Base-by-base conservation (phyloP, 2,888 invertebrate species). In the Euclidia mi region DNA sequence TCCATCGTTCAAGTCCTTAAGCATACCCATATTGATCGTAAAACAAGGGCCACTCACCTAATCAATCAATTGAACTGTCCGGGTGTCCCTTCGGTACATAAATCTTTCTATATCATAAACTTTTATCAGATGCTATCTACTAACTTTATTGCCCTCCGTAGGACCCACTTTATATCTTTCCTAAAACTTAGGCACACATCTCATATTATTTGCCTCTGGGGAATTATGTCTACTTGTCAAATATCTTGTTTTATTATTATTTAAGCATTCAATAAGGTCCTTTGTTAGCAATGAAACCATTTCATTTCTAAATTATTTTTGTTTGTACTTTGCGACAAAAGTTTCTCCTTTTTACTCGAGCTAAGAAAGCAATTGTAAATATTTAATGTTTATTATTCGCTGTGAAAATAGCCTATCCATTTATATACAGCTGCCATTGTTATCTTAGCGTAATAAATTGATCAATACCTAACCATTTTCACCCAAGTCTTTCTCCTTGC, bases 101-200 rank as follows among this genome's bases (percentile, higher is more conserved):
- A 73, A 73, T 76, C 73, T 73, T 62, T 55, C 40, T 28, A 28
- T 56, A 55, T 69, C 76, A 66, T 76, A 76, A 76, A 73, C 49
- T 76, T 75, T 73, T 72, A 72, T 76, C 66, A 76, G 65, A 63
- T 65, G 60, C 49, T 71, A 44, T 72, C 50, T 47, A 4, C 34
- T 43, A 65, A 68, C 18, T 76, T 76, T 73, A 73, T 69, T 69
- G 52, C 41, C 38, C 50, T 51, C 49, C 31, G 42, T 31, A 42
- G 63, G 49, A 43, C 53, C 44, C 12, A 48, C 32, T 75, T 75
- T 75, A 71, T 66, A 35, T 55, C 51, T 50, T 56, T 37, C 20
- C 35, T 46, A 35, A 57, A 67, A 56, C 9, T 61, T 61, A 61
- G 45, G 44, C 20, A 64, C 47, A 66, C 46, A 58, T 71, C 40